Base-by-base conservation (phyloP, 1,140 invertebrate genomes). In the Panagrolaimus sp. region DNA sequence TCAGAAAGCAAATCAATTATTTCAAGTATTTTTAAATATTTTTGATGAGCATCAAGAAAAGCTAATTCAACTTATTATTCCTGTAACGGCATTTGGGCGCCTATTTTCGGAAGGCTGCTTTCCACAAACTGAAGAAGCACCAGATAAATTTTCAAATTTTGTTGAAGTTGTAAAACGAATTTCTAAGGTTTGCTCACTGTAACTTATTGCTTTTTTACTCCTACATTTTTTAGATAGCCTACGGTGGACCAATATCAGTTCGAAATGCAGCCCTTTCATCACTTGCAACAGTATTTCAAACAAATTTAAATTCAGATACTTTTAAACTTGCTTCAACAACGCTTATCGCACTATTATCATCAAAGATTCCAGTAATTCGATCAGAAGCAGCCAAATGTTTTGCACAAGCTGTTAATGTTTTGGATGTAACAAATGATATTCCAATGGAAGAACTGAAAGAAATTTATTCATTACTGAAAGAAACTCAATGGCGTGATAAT, bases 341-440 rank as follows among this genome's bases (percentile, higher is more conserved):
- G 11, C 11, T 57, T 11, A 57, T 57, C 5, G 20, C 20, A 1
- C 51, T 57, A 11, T 16, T 57, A 0, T 20, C 20, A 20, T 25
- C 20, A 20, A 27, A 25, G n/a, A 9, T 57, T 23, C 13, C 13
- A 11, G 51, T 57, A 20, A 57, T 57, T 27, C 51, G 51, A 20
- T 20, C 51, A 11, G 27, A 23, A 57, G 20, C 51, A 1, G 51
- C 51, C 11, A 27, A 57, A 57, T 27, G 27, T 16, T 27, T 57
- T 1, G 20, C 20, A 11, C 20, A 57, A 20, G 51, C 20, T 16
- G 27, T 57, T 16, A 57, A 20, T 3, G 27, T 57, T 57, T 13
- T 57, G 1, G 51, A 57, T 57, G 51, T 57, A 4, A 57, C 51
- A 11, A 57, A 57, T 57, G 51, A 27, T 4, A 57, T 57, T 57